Percentiles rank a stretch among this genome's conserved stretches.
Conservation (phyloP, 1,140 invertebrate species). For the Arctopsyche grandis region DNA sequence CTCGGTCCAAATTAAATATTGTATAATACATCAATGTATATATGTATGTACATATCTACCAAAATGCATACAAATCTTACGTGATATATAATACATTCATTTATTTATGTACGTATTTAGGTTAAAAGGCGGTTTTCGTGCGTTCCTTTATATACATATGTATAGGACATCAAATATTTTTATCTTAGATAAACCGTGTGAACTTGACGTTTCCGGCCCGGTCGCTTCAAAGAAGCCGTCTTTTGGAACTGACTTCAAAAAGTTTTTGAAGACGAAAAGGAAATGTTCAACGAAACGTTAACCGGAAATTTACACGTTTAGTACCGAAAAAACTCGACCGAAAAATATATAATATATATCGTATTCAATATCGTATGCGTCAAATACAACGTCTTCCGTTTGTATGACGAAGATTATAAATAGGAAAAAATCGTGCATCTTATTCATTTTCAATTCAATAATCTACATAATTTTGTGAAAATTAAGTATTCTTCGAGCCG, state of each 20-base stretch:
- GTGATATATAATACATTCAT: too few relatives aligned
- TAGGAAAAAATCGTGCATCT: too few relatives aligned
- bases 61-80: too few relatives aligned
- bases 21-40: not conserved
- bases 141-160: too few relatives aligned
- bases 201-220: constrained; percentile 15
- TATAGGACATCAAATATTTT: not conserved
- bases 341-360: not conserved
- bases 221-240: constrained; percentile 9
- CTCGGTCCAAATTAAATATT: not conserved
- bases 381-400: too few relatives aligned
- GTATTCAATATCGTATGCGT: too few relatives aligned
- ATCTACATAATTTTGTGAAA: constrained; percentile 27
- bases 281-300: constrained; percentile 2
- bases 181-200: not conserved
- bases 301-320: constrained; percentile 14
- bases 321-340: not conserved
- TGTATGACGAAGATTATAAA: too few relatives aligned
- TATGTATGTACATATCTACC: too few relatives aligned
- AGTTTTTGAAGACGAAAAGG: constrained; percentile 9
- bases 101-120: too few relatives aligned
- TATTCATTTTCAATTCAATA: constrained; percentile 21
- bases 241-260: constrained; percentile 9
- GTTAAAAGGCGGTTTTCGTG: too few relatives aligned
- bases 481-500: not conserved